Base-by-base conservation (phyloP, 2,113 vertebrate species). In the Melanocharis versteri region DNA sequence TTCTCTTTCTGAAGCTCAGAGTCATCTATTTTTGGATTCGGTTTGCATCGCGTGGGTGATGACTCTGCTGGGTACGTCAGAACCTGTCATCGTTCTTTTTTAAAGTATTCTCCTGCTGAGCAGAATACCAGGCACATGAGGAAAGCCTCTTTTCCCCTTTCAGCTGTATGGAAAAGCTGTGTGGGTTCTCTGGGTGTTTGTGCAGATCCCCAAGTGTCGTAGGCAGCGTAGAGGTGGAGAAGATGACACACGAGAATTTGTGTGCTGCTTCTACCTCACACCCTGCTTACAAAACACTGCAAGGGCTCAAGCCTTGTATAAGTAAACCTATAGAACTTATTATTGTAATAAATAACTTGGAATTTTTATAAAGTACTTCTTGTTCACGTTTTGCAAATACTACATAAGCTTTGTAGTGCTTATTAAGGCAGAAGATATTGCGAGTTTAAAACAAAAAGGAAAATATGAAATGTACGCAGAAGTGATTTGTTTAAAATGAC, bases 401-500 rank as follows among this genome's bases (percentile, higher is more conserved):
- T 61, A 50, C 65, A 12, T 61, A 33, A 68, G 47, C 35, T 27
- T 73, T 30, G 13, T 44, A 37, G 45, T 7, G 24, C 20, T 69
- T 37, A 12, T 14, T 44, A 62, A 57, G 24, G 50, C 66, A 66
- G 31, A 50, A 68, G 30, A 27, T n/a, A 47, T 4, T 26, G 44
- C 5, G 4, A 22, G 23, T 15, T 48, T 28, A 6, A 60, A 58
- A 45, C 45, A 15, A 30, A 73, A 78, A 45, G 66, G 44, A 11
- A 64, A 73, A 66, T 21, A 0, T 4, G 5, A 35, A 78, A 35
- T 0, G 0, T 27, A 1, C 33, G 22, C 33, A 21, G 30, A 60
- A 56, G 17, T 10, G 20, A 30, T 51, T 68, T 44, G 9, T 33
- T 73, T 50, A 11, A 93, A 81, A 31, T 65, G 5, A 23, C 27